phyloP scores from a whole-genome alignment of 2,797 vertebrate genomes.

The Xiphorhynchus erythropygius region DNA sequence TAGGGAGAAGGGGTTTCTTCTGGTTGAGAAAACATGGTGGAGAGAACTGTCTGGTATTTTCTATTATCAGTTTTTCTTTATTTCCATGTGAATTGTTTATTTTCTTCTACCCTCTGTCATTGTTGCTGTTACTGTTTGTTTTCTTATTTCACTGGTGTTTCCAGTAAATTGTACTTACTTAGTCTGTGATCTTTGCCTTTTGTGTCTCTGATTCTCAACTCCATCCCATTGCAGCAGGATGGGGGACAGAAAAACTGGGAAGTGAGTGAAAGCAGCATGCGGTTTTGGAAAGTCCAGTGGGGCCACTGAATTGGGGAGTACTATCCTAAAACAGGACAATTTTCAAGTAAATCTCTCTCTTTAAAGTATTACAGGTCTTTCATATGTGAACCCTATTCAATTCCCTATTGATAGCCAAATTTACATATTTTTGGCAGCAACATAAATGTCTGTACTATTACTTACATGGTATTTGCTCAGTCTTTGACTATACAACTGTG shows the following conservation, averaged over 20 bases:
- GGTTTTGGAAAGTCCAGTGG: background rate
- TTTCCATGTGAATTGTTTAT: too few species aligned
- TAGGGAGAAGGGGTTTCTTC: background rate
- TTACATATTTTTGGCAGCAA: background rate
- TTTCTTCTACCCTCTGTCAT: background rate
- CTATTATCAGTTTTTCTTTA: background rate
- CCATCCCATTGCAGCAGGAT: background rate
- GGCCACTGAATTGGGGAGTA: background rate
- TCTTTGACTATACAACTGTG: background rate
- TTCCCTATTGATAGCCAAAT: background rate
- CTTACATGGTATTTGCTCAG: background rate
- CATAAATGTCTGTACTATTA: background rate
- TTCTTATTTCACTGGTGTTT: background rate
- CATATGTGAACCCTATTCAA: background rate
- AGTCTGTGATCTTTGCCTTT: background rate
- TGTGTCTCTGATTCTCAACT: background rate
- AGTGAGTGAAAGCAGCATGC: background rate
- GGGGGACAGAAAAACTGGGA: accelerated
- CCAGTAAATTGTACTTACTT: background rate
- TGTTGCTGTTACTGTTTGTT: background rate
- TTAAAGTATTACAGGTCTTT: background rate
- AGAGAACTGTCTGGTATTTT: background rate
- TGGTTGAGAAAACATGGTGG: background rate
- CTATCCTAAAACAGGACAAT: background rate
- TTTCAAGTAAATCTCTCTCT: background rate